Evolutionary conservation across 37 sponge, comb jelly and placozoan species (phyloP), one percentile per base, ranked within the genome.

Genomic region (Spongia lamella): DNA sequence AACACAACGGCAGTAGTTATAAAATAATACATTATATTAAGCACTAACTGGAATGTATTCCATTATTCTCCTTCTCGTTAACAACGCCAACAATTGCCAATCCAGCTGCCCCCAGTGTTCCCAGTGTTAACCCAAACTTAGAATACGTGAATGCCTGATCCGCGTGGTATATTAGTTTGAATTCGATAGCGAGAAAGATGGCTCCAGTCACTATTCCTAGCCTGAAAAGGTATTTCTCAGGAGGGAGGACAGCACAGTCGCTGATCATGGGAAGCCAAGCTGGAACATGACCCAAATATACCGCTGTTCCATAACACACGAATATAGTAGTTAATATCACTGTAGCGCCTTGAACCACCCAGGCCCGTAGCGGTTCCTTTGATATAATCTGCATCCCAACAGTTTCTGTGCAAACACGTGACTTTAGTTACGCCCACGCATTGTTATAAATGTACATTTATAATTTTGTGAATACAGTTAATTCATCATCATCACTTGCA

Each of bases 221-320:
- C 20, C 94, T 39, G 73, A 93, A 93, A 34, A 54, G 64, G 57
- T 86, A 89, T 73, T 79, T 67, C 79, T 93, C 94, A 1, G 94
- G 94, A 37, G 81, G 24, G 19, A 62, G 61, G 7, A 89, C 87
- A 24, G 89, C 94, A 71, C 94, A 93, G 56, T 75, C 87, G 53
- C 87, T 86, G 67, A 93, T 93, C 74, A 89, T 89, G 14, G 94
- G 94, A 21, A 93, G 83, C 87, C 90, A 93, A 4, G 84, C 63
- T 19, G 78, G 72, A 29, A 82, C 83, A 71, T 93, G 94, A 25
- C 83, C 79, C 16, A 75, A 38, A 2, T 49, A 29, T 13, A 89
- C 90, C 11, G 93, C 93, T 13, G 88, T 17, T 13, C 33, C 72
- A 56, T 93, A 93, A 85, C 93, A 88, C 60, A 82, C 56, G 17